phyloP scores from a whole-genome alignment of 2,113 vertebrate genomes.

The Cynopterus brachyotis region DNA sequence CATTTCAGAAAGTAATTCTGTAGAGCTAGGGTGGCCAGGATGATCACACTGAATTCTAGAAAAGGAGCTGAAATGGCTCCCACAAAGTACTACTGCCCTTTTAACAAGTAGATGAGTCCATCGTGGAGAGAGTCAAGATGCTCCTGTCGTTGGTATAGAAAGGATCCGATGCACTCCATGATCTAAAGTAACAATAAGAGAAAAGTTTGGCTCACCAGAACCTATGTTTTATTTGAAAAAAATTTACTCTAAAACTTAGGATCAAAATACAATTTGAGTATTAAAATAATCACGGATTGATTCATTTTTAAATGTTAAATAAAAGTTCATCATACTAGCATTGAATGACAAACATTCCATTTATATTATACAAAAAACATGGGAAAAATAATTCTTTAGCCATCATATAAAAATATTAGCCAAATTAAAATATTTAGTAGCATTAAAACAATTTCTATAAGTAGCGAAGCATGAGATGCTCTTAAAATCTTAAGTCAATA shows the following conservation, averaged over 20 bases:
- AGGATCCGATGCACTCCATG: slow-evolving; percentile 93
- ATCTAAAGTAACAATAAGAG: slow-evolving; percentile 95
- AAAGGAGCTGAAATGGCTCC: slow-evolving; percentile 66
- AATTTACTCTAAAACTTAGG: slow-evolving; percentile 51
- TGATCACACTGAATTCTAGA: slow-evolving; percentile 54
- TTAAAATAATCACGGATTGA: slow-evolving; percentile 52
- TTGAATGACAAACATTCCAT: neutral
- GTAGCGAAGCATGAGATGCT: slow-evolving; percentile 18
- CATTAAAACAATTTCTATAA: slow-evolving; percentile 20
- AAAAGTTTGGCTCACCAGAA: slow-evolving; percentile 85
- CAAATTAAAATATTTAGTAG: slow-evolving; percentile 29
- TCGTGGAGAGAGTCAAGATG: slow-evolving; percentile 96
- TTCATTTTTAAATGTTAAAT: slow-evolving; percentile 45
- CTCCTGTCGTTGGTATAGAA: slow-evolving; percentile 95
- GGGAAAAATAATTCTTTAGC: slow-evolving; percentile 55
- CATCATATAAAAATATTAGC: slow-evolving; percentile 55
- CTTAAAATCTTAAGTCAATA: slow-evolving; percentile 24
- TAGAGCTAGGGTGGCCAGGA: slow-evolving; percentile 23
- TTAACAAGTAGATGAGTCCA: slow-evolving; percentile 93
- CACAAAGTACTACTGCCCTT: slow-evolving; percentile 76
- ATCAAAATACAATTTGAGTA: slow-evolving; percentile 46
- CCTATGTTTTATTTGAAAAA: slow-evolving; percentile 54
- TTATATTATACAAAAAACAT: slow-evolving; percentile 45
- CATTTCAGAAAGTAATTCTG: slow-evolving; percentile 17
- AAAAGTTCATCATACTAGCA: slow-evolving; percentile 12